These are phyloP conservation scores for Spilogale gracilis DNA, from an alignment of 2,113 vertebrate genomes.

Conservation along the genomic window DNA sequence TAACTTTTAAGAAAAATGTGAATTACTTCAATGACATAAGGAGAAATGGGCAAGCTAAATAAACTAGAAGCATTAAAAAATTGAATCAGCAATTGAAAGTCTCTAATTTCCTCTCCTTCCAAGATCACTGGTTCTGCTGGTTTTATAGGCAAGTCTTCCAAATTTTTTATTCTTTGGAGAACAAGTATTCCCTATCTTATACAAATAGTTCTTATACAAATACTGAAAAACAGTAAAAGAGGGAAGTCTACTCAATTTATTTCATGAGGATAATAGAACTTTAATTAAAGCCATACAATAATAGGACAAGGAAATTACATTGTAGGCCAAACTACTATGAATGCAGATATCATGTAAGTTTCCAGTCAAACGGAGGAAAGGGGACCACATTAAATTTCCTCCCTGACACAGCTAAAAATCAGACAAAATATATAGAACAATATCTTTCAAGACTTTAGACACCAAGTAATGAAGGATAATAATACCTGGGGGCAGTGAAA, in stretches of 20 bases:
- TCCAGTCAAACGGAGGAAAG: not conserved
- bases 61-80: not conserved
- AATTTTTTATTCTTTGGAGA: not conserved
- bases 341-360: not conserved
- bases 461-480: not conserved
- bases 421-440: not conserved
- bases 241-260: not conserved
- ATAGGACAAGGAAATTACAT: not conserved
- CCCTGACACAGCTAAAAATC: not conserved
- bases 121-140: not conserved
- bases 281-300: not conserved
- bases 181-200: not conserved
- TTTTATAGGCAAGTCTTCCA: not conserved
- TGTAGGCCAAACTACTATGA: not conserved
- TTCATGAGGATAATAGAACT: not conserved
- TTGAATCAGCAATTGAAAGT: not conserved
- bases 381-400: not conserved
- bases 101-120: not conserved
- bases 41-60: not conserved
- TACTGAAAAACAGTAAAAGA: constrained; percentile 1
- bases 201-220: not conserved
- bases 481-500: not conserved
- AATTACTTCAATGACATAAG: not conserved
- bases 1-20: constrained; percentile 10
- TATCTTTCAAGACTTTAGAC: not conserved